Conservation (phyloP, 2,113 vertebrate genomes). For the Cranoglanis bouderius region DNA sequence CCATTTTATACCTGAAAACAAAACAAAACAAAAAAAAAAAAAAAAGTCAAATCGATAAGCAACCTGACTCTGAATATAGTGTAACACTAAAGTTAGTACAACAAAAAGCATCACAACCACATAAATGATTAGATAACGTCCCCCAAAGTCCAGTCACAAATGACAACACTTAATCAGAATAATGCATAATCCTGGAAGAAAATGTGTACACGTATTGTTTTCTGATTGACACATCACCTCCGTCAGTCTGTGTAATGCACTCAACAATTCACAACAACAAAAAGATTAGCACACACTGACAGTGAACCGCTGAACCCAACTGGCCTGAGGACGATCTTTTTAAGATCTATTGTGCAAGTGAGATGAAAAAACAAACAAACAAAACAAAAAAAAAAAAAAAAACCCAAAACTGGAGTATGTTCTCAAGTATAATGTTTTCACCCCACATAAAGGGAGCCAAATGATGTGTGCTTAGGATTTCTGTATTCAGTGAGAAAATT, state of each 20-base stretch:
- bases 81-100: constrained; percentile 35
- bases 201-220: background rate
- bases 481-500: background rate
- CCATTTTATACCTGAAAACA: background rate
- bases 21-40: background rate
- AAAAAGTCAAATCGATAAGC: background rate
- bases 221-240: background rate
- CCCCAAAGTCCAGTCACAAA: constrained; percentile 1
- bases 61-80: constrained; percentile 28
- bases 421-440: background rate
- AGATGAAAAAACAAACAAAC: too few species aligned
- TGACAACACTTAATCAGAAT: constrained; percentile 10
- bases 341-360: background rate
- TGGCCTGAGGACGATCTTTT: background rate
- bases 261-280: background rate
- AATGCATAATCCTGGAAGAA: background rate
- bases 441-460: background rate
- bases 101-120: constrained; percentile 8
- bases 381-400: background rate
- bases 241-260: background rate
- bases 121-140: background rate
- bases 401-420: background rate
- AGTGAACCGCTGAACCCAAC: background rate
- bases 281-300: background rate
- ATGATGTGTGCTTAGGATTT: constrained; percentile 5